Evolutionary conservation across 2,888 invertebrate genomes (phyloP), one percentile per base, ranked within the genome.

Genomic region (Frankliniella intonsa): DNA sequence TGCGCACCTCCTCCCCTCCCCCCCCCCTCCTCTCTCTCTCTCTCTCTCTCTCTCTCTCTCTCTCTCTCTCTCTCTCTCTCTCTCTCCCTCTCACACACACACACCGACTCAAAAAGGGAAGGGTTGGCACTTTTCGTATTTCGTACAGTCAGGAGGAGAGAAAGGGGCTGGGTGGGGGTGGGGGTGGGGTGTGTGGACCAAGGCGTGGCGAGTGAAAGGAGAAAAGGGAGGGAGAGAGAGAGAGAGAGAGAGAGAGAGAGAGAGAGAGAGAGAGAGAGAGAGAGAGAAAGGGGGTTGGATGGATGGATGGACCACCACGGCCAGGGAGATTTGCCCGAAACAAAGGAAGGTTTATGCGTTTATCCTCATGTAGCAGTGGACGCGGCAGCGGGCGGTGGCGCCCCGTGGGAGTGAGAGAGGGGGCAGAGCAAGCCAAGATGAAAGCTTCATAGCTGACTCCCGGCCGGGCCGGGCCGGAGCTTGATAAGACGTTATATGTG

Each of bases 311-410:
- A 38, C 38, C 38, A 38, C 38, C 22, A 8, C 69, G 69, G 69
- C 69, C 69, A 25, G 69, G 25, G 69, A 76, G 69, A 76, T 76
- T 76, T 76, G 69, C 25, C 25, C 69, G 69, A 22, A 76, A 76
- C 69, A 76, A 76, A 76, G 69, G 69, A 25, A 76, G 69, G 69
- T 76, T 76, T 76, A 76, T 76, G 69, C 69, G 69, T 76, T 76
- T 76, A 76, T 76, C 69, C 69, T 76, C 69, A 76, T 76, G 69
- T 76, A 76, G 69, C 69, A 76, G 69, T 76, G 69, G 69, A 76
- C 69, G 25, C 69, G 22, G 69, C 25, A 22, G 22, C 3, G 69
- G 9, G 25, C 69, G 19, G 25, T 8, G 69, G 25, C 62, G 62
- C 19, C 62, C 62, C 62, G 0, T 19, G 62, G 62, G 62, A 62